phyloP scores from a whole-genome alignment of 2,888 invertebrate genomes.

The Taenaris catops region DNA sequence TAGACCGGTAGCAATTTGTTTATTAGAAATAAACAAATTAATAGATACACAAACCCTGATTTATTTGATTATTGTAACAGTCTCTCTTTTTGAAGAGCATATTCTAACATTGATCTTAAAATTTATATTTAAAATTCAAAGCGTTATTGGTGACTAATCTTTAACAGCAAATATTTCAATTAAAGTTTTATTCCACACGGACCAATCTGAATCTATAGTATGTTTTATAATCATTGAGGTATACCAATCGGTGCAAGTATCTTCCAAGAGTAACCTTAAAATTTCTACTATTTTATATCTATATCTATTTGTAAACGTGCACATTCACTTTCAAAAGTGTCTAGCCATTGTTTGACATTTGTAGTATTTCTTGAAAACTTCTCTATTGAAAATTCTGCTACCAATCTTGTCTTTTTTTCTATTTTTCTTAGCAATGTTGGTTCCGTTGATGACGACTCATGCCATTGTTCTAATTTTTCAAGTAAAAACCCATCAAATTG shows the following conservation, averaged over 20 bases:
- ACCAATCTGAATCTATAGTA: constrained; percentile 19
- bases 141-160: constrained; percentile 29
- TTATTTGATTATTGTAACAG: constrained; percentile 2
- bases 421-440: too few relatives aligned
- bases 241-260: too few relatives aligned
- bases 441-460: too few relatives aligned
- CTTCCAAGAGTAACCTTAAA: constrained; percentile 27
- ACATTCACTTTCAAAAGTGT: constrained; percentile 32
- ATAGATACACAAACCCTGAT: background rate
- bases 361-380: too few relatives aligned
- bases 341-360: constrained; percentile 33
- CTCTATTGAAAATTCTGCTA: constrained; percentile 1
- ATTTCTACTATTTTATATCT: constrained; percentile 30
- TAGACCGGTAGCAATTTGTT: constrained; percentile 12
- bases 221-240: too few relatives aligned
- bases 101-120: constrained; percentile 32
- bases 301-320: constrained; percentile 22
- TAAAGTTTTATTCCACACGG: constrained; percentile 27
- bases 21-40: too few relatives aligned
- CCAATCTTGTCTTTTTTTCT: too few relatives aligned
- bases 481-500: too few relatives aligned
- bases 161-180: too few relatives aligned
- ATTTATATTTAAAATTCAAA: constrained; percentile 28
- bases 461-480: too few relatives aligned
- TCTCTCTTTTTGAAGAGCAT: constrained; percentile 29